These are phyloP conservation scores for Globodera rostochiensis DNA, from an alignment of 1,140 invertebrate genomes.

Conservation along the genomic window DNA sequence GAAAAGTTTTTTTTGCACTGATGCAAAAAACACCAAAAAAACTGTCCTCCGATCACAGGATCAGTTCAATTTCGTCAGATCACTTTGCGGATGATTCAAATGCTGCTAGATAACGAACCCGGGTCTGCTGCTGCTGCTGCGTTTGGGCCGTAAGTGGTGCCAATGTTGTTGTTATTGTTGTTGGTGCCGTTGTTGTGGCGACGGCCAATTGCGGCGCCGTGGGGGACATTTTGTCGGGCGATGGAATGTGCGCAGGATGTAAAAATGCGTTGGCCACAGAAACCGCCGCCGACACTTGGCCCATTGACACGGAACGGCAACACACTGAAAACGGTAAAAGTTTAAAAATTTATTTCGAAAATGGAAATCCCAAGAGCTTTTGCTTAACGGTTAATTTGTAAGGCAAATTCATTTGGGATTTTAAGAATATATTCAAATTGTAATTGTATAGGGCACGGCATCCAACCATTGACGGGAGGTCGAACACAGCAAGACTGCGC, in stretches of 20 bases:
- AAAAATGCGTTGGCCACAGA: neutral
- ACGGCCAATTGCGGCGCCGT: neutral
- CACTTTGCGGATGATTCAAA: no score
- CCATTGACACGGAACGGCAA: conserved; percentile 27
- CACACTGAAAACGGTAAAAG: neutral
- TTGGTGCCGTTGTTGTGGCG: conserved; percentile 5
- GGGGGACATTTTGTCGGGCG: conserved; percentile 18
- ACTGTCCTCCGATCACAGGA: no score
- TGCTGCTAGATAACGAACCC: neutral
- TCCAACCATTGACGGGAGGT: conserved; percentile 17
- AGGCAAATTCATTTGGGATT: no score
- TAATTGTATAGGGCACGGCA: neutral
- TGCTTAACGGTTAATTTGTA: no score
- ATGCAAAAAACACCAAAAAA: no score
- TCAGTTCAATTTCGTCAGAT: no score
- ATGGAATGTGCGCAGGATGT: conserved; percentile 12
- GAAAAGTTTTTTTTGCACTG: no score
- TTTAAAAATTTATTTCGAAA: no score
- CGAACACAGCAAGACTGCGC: conserved; percentile 38
- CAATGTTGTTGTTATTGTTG: neutral
- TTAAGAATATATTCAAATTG: no score
- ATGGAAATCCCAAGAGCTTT: no score
- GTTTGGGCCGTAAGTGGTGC: neutral
- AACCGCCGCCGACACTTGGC: conserved; percentile 27
- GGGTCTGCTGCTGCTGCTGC: neutral